Base-by-base conservation (phyloP, 2,797 vertebrate genomes). In the Echiichthys vipera region DNA sequence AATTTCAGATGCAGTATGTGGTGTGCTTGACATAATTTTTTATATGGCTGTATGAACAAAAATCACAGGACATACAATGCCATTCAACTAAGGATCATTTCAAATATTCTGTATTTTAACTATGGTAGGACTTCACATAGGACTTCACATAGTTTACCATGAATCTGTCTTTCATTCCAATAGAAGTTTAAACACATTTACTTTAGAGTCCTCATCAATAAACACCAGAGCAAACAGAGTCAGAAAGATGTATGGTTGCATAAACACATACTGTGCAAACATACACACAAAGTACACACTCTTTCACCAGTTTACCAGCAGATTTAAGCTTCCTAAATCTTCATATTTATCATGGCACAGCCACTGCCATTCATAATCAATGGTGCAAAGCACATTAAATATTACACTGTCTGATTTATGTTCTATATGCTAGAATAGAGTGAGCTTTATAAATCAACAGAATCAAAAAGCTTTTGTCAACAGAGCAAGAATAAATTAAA, bases 371-470 rank as follows among this genome's bases (percentile, higher is more conserved):
- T 71, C 62, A 62, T 63, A 74, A 74, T 80, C 63, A 71, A 69
- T 51, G 18, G 61, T 49, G 40, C 62, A 61, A 74, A 51, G 49
- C 68, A 55, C 34, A 55, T n/a, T 40, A 49, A 77, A 67, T 36
- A 67, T 61, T 47, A 61, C 57, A 43, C 25, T 30, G 22, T 49
- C 42, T 69, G 51, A 82, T 78, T 80, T 67, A 77, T 81, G 63
- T 30, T 73, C 36, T 24, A 45, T 34, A 2, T 49, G 40, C 29
- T 43, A 25, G n/a, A 42, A 42, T 3, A 42, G n/a, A n/a, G 50
- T 67, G 65, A 77, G 42, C 29, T 68, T 65, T 65, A 30, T 46
- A 69, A 69, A 77, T 86, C 58, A 68, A 77, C 62, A 37, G 29
- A 71, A 76, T 73, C 34, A 30, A 74, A 69, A 65, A 24, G 66